Conservation (phyloP, 2,113 vertebrate species). For the mouse (Mus musculus) region GRCm39 chr16:55274501-55275000, state of each 20-base stretch:
- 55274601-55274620: neutral
- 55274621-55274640: neutral
- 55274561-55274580: slow-evolving; percentile 2
- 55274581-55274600: neutral
- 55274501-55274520: slow-evolving; percentile 23
- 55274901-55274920: neutral
- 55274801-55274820: neutral
- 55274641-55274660: neutral
- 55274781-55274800: neutral
- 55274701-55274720: neutral
- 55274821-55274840: neutral
- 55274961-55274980: neutral
- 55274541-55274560: neutral
- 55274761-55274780: neutral
- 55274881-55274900: neutral
- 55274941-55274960: neutral
- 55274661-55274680: neutral
- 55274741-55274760: neutral
- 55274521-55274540: slow-evolving; percentile 22
- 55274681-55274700: neutral
- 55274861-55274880: neutral
- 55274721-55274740: neutral
- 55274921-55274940: neutral
- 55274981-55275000: neutral
- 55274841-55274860: slow-evolving; percentile 25